These are phyloP conservation scores for Oreochromis spilurus DNA, from an alignment of 2,113 vertebrate species.

Conservation along the genomic window DNA sequence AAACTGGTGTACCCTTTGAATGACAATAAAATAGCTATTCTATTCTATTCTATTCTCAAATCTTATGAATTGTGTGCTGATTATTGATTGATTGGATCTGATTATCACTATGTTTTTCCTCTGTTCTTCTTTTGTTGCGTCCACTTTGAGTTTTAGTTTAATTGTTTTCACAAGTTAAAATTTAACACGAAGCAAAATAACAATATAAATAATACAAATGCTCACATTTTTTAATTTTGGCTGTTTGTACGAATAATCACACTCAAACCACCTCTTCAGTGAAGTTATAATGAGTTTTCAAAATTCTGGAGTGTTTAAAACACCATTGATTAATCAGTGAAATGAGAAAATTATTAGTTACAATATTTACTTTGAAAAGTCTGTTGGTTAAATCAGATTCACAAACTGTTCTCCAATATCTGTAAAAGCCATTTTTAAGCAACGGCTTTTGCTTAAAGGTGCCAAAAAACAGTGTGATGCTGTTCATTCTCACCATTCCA, in stretches of 20 bases:
- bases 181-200: neutral
- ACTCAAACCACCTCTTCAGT: neutral
- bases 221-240: neutral
- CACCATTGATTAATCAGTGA: neutral
- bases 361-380: neutral
- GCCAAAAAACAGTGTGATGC: neutral
- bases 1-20: no score
- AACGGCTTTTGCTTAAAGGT: neutral
- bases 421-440: neutral
- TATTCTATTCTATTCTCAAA: no score
- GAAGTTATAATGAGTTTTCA: neutral
- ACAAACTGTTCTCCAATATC: neutral
- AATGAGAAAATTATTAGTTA: neutral
- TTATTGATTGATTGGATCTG: neutral
- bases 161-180: neutral
- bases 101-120: neutral
- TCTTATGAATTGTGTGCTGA: neutral
- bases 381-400: neutral
- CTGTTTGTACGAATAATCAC: neutral
- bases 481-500: constrained; percentile 56
- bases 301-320: neutral
- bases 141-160: neutral
- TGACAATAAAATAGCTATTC: no score
- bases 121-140: neutral
- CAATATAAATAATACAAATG: neutral